Evolutionary conservation across 2,113 vertebrate species (phyloP), one percentile per base, ranked within the genome.

Genomic region (Sphyrna mokarran): DNA sequence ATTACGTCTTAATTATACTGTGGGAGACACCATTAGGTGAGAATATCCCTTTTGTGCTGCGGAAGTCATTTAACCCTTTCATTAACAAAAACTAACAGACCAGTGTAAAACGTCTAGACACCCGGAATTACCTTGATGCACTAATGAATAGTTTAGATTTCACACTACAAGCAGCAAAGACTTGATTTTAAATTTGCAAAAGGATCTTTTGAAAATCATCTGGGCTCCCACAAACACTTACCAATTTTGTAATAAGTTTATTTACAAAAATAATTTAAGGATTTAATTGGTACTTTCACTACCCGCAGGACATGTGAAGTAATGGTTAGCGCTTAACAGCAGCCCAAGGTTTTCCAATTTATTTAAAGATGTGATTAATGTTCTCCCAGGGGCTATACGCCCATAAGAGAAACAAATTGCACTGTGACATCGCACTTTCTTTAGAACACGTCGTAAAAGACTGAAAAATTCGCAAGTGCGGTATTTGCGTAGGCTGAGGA

Each of bases 221-320:
- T 93, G 33, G 2, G n/a, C n/a, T 93, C 89, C 61, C 61, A 93
- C 89, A 93, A 93, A 93, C 63, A 66, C 61, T 93, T n/a, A 93
- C 66, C 89, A 93, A 93, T 66, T 93, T 93, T 93, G 63, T n/a
- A 68, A 93, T 68, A 93, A 93, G 89, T 93, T 93, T 93, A 93
- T 93, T 93, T 93, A 93, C 89, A 93, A 68, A 66, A 93, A 93
- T 93, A 93, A 93, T 68, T 93, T 91, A 91, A 91, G 89, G 89
- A 91, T 66, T 91, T 93, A 93, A 93, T 93, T 93, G 61, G 89
- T 93, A 66, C 89, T 66, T 93, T 93, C 89, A 93, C 89, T 37
- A 22, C 89, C 58, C 61, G n/a, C 89, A 66, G 61, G 61, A 37
- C 89, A 66, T 93, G 89, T 68, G 89, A 93, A 93, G 89, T 93